A percentile compares a stretch with the other conserved stretches of the same genome.
Conservation (phyloP, 2,797 vertebrate genomes). For the Ambastaia sidthimunki region DNA sequence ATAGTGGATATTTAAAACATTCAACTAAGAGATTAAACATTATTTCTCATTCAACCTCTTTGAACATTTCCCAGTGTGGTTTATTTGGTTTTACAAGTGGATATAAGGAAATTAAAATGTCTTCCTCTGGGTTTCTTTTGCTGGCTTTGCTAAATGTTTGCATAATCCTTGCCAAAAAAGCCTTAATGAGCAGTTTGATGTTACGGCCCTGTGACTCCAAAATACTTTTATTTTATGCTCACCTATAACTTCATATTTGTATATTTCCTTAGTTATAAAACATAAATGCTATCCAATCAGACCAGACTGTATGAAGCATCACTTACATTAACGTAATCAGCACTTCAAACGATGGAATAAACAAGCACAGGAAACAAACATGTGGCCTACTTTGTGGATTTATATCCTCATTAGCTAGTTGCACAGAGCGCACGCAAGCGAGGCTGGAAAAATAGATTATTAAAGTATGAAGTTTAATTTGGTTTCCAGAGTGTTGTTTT, state of each 20-base stretch:
- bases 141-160: conserved; percentile 25
- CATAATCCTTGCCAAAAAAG: conserved; percentile 19
- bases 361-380: conserved; percentile 3
- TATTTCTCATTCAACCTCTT: conserved; percentile 40
- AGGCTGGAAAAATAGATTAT: conserved; percentile 14
- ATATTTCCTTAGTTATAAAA: conserved; percentile 4
- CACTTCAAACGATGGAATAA: conserved; percentile 19
- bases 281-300: background rate
- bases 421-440: background rate
- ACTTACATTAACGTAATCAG: conserved; percentile 29
- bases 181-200: conserved; percentile 1
- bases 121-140: conserved; percentile 27
- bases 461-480: conserved; percentile 2
- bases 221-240: background rate
- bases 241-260: conserved; percentile 14
- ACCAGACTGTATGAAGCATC: conserved; percentile 2
- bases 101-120: conserved; percentile 14
- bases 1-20: conserved; percentile 67
- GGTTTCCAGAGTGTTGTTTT: background rate
- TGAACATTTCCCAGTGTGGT: conserved; percentile 40
- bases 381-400: conserved; percentile 27
- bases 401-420: conserved; percentile 29
- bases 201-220: background rate
- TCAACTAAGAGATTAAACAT: conserved; percentile 66
- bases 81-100: conserved; percentile 45